Percentiles rank a stretch among this genome's conserved stretches.
phyloP scores from a whole-genome alignment of 2,888 invertebrate species.

The Agrotis exclamationis region DNA sequence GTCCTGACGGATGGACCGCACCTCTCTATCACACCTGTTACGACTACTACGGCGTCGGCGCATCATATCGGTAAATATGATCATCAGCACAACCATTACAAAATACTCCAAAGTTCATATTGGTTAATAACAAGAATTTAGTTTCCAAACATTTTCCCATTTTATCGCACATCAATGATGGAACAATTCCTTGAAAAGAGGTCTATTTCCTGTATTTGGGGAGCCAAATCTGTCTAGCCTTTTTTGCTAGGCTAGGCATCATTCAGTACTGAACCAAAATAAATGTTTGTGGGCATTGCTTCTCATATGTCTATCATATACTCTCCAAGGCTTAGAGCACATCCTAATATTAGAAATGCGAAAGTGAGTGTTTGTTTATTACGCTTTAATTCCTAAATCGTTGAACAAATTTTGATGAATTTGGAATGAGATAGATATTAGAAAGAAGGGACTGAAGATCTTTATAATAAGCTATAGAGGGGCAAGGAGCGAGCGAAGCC shows the following conservation, averaged over 20 bases:
- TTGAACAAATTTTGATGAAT: no score
- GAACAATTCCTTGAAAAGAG: background rate
- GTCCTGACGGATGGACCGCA: constrained; percentile 62
- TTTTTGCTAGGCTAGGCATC: no score
- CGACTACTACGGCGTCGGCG: constrained; percentile 54
- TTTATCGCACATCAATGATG: background rate
- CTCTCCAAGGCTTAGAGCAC: background rate
- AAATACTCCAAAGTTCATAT: no score
- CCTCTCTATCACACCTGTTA: constrained; percentile 77
- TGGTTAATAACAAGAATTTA: background rate
- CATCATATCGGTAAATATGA: constrained; percentile 56
- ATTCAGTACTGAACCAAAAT: no score
- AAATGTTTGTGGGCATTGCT: background rate
- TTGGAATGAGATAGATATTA: no score
- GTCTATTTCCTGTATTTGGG: background rate
- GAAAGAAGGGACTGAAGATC: no score
- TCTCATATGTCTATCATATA: background rate
- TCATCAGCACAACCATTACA: background rate
- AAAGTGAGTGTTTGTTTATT: no score
- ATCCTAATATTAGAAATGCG: no score
- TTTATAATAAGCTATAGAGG: no score
- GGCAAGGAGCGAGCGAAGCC: no score
- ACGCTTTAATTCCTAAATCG: no score
- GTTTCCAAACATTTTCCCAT: background rate
- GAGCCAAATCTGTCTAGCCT: background rate